Base-by-base conservation (phyloP, 1,140 invertebrate genomes). In the Arion vulgaris region DNA sequence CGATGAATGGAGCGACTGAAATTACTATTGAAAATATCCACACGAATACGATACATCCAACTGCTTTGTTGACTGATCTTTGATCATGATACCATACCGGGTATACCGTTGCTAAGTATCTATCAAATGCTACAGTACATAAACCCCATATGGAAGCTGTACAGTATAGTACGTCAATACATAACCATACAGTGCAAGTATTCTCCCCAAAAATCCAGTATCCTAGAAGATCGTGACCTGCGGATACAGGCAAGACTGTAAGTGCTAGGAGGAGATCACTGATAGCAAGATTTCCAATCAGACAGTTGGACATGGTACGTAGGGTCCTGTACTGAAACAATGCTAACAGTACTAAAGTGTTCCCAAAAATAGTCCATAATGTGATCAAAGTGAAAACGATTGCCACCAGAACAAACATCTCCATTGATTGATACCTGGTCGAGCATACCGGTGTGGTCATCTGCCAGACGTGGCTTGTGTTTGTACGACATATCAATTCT, bases 121-220 rank as follows among this genome's bases (percentile, higher is more conserved):
- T 87, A 82, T 93, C 92, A 5, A 92, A 88, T 17, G 92, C 92
- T 32, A 93, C 92, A n/a, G 91, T 90, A 79, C 90, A 91, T 26
- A 93, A 82, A n/a, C 92, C 91, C 92, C 92, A 93, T 49, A 93
- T 92, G 32, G 92, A 92, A 9, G 92, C 92, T 13, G 92, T 93
- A 84, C 92, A 93, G 84, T 91, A 92, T 26, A 93, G 83, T 4
- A 93, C 92, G 85, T 93, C 92, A 0, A 90, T 88, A 78, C 87
- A 90, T 53, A 92, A 77, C 90, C 91, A 92, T 36, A 91, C 83
- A 45, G 87, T 88, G 72, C 90, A 92, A 84, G 88, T 88, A 15
- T 84, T 81, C 62, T 87, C 82, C 28, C 91, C 92, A 84, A 93
- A 92, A n/a, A 91, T 83, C 92, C 92, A 93, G 86, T 91, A 90